A percentile compares a stretch with the other conserved stretches of the same genome.
These are phyloP conservation scores for Montipora efflorescens DNA, from an alignment of 64 coral and sea anemone species.

Conservation along the genomic window DNA sequence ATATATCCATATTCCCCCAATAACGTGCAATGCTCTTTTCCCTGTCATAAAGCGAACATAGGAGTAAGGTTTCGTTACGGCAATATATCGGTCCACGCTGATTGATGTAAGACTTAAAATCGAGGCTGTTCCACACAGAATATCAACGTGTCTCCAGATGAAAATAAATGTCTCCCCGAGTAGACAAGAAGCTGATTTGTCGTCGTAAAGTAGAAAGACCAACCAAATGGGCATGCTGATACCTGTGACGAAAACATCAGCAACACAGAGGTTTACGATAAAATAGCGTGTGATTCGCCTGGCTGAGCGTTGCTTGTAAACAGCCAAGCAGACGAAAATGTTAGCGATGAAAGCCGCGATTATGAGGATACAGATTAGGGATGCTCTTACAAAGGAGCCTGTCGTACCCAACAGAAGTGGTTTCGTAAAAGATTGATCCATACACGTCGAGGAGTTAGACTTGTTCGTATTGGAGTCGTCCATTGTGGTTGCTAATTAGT, in stretches of 20 bases:
- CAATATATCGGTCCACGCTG: slow-evolving; percentile 76
- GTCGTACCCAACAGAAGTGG: background rate
- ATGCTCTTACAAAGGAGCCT: slow-evolving; percentile 38
- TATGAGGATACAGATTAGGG: slow-evolving; percentile 51
- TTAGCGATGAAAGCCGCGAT: slow-evolving; percentile 63
- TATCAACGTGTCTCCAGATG: slow-evolving; percentile 73
- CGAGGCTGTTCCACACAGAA: slow-evolving; percentile 82
- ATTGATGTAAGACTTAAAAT: slow-evolving; percentile 83
- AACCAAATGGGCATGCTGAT: slow-evolving; percentile 87
- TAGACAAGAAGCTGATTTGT: background rate
- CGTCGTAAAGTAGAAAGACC: slow-evolving; percentile 47
- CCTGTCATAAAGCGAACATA: slow-evolving; percentile 70
- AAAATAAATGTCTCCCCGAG: slow-evolving; percentile 21
- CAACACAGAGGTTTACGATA: slow-evolving; percentile 79
- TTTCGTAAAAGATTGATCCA: background rate
- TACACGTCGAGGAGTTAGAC: background rate
- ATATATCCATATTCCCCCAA: slow-evolving; percentile 76
- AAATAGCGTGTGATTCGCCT: slow-evolving; percentile 72
- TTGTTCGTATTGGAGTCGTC: background rate
- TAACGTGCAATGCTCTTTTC: slow-evolving; percentile 50
- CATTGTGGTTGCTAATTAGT: background rate
- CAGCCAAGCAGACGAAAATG: slow-evolving; percentile 70
- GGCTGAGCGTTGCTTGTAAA: slow-evolving; percentile 34
- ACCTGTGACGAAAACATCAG: slow-evolving; percentile 70
- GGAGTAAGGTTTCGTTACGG: slow-evolving; percentile 70